A percentile compares a stretch with the other conserved stretches of the same genome.
Evolutionary conservation across 2,888 invertebrate species (phyloP).

Genomic region (Tillus elongatus): DNA sequence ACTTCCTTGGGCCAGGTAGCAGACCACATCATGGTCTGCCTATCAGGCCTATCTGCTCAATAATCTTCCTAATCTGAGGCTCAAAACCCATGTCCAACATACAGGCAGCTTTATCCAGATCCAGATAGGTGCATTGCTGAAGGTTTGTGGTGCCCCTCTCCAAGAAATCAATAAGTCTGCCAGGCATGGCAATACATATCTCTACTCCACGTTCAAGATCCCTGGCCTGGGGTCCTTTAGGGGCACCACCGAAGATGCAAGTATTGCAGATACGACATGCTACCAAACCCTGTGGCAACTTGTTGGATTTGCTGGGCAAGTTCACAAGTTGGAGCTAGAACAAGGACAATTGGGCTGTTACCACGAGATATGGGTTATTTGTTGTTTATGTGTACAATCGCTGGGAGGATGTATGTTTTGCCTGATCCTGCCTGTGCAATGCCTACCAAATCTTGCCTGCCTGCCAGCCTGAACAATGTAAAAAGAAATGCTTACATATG

Average conservation of each 20-base stretch:
- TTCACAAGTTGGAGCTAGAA: conserved; percentile 73
- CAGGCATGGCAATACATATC: conserved; percentile 83
- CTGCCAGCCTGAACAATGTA: no score
- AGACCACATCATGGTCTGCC: conserved; percentile 97
- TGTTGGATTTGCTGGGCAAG: no score
- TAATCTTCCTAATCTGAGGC: conserved; percentile 91
- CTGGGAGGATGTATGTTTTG: conserved; percentile 74
- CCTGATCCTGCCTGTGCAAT: no score
- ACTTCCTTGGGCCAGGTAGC: no score
- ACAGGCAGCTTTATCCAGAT: conserved; percentile 91
- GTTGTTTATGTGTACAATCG: conserved; percentile 78
- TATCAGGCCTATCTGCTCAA: conserved; percentile 76
- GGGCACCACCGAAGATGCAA: conserved; percentile 86
- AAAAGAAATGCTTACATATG: no score
- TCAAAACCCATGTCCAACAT: conserved; percentile 99
- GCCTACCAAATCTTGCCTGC: no score
- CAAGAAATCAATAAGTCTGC: conserved; percentile 73
- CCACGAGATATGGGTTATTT: conserved; percentile 68
- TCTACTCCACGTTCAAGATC: conserved; percentile 66
- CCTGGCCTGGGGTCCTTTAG: conserved; percentile 72
- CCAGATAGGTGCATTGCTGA: conserved; percentile 82
- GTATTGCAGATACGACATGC: conserved; percentile 72
- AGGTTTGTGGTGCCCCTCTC: conserved; percentile 62
- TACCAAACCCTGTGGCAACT: conserved; percentile 78
- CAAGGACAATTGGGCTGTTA: conserved; percentile 77